These are phyloP conservation scores for Gymnothorax javanicus DNA, from an alignment of 2,797 vertebrate genomes.

Conservation along the genomic window DNA sequence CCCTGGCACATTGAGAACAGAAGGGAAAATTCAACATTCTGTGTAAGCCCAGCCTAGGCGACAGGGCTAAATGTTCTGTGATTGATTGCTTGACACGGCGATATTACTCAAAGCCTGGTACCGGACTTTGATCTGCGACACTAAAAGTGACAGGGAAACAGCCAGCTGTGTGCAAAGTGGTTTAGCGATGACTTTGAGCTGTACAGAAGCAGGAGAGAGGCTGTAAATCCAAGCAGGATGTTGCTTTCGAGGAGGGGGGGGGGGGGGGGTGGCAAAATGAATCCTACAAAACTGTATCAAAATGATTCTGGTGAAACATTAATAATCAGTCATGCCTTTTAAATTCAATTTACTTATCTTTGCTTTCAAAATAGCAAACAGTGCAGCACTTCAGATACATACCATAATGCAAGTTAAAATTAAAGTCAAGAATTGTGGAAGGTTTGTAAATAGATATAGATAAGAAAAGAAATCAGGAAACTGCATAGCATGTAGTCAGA, in stretches of 20 bases:
- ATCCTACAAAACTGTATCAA: not conserved
- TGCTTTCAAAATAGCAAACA: not conserved
- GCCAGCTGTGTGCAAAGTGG: constrained; percentile 10
- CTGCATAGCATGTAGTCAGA: not conserved
- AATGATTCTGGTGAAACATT: constrained; percentile 7
- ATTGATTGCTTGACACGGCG: constrained; percentile 24
- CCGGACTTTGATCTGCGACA: constrained; percentile 29
- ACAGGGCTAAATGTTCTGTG: constrained; percentile 35
- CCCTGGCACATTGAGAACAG: not conserved
- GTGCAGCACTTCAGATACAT: not conserved
- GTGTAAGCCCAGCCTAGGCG: not conserved
- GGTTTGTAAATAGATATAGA: not conserved
- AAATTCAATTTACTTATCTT: not conserved
- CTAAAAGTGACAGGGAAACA: constrained; percentile 31
- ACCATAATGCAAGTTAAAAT: not conserved
- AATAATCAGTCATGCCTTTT: not conserved
- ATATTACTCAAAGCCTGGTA: constrained; percentile 29
- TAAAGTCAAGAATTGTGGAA: not conserved
- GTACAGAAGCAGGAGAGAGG: not conserved
- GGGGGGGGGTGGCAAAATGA: not conserved
- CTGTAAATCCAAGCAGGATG: not conserved
- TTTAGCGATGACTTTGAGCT: constrained; percentile 23
- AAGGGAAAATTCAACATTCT: constrained; percentile 17
- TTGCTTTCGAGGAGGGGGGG: not conserved
- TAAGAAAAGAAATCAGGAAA: not conserved